Evolutionary conservation across 2,113 vertebrate genomes (phyloP), one percentile per base, ranked within the genome.

Genomic region (Girardinichthys multiradiatus): DNA sequence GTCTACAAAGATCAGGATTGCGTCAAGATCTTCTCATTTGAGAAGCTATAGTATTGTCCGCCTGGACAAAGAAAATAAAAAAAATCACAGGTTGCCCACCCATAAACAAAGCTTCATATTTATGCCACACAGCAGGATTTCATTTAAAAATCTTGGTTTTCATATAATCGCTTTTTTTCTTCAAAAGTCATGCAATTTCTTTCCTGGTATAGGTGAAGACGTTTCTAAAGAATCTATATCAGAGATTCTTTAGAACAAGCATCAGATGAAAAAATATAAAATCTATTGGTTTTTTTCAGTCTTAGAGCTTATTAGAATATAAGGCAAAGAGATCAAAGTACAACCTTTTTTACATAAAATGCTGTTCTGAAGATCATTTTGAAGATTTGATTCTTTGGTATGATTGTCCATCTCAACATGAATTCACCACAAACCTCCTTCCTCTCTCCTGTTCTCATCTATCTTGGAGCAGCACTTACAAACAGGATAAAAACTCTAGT

Each of bases 1-100:
- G 68, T 87, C 78, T 73, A 57, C 24, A 64, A 67, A 71, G 83
- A 83, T 64, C 63, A 28, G 67, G 82, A 85, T 86, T 87, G 82
- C 75, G 79, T 70, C 69, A 82, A 82, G 70, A 85, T 63, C 57
- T 30, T 85, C 75, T 70, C 77, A 72, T 82, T 61, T 27, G 35
- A 42, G 57, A 74, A 74, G 78, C 68, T 57, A 19, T 3, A 12
- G 72, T 30, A 80, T 87, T 89, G 77, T 87, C 61, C 62, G 57
- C 11, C 31, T 26, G 30, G 29, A 88, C 71, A 86, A 83, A 85
- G 70, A 71, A 63, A 74, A 58, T 70, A 80, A 33, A 6, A 76
- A 19, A 68, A 28, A 63, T 71, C 70, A 65, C 54, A 62, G 45
- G 61, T 77, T 70, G 75, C 60, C n/a, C 42, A 26, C 15, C 35